phyloP scores from a whole-genome alignment of 2,797 vertebrate genomes.

The Carcharodon carcharias region DNA sequence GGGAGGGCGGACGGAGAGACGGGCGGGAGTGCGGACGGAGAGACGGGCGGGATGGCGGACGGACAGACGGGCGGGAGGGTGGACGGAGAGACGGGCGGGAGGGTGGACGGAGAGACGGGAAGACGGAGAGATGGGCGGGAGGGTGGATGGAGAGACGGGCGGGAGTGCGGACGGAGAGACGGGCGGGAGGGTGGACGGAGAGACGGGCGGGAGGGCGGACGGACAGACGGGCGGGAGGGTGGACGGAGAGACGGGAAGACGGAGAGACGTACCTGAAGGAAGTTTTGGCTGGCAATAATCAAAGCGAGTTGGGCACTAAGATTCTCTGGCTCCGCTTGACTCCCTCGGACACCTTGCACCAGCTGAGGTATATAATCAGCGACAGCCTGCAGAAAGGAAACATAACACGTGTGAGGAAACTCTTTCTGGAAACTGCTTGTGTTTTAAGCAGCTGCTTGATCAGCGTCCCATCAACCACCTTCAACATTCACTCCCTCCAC shows the following conservation, averaged over 20 bases:
- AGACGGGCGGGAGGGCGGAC: background rate
- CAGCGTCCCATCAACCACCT: background rate
- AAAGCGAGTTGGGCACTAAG: slow-evolving; percentile 85
- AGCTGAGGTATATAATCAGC: slow-evolving; percentile 92
- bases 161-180: background rate
- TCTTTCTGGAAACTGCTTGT: no score
- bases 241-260: background rate
- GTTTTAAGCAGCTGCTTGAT: background rate
- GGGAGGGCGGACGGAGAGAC: no score
- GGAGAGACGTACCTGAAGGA: slow-evolving; percentile 71
- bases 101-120: background rate
- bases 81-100: no score
- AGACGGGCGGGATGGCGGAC: no score
- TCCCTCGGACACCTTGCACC: slow-evolving; percentile 91
- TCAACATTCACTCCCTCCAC: background rate
- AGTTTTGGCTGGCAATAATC: slow-evolving; percentile 95
- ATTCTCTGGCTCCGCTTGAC: slow-evolving; percentile 89
- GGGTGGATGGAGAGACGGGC: background rate
- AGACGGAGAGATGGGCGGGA: fast-evolving
- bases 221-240: background rate
- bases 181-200: background rate
- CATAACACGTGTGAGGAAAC: background rate
- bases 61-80: no score
- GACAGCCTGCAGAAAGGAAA: slow-evolving; percentile 63
- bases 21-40: no score